phyloP scores from a whole-genome alignment of 2,888 invertebrate genomes.

The Drosophila mayaguana region DNA sequence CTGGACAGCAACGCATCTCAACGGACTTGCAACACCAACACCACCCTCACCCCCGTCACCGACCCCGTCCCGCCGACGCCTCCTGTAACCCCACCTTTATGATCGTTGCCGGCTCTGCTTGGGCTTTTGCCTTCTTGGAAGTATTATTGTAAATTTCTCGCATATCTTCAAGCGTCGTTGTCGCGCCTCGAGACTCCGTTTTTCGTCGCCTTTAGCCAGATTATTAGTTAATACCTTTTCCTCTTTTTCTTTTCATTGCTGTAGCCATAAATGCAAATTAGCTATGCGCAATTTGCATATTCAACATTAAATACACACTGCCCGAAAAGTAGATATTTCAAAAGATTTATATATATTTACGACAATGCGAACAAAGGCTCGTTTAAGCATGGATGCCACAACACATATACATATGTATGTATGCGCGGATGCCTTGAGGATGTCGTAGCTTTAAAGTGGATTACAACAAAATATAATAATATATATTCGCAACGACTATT shows the following conservation, averaged over 20 bases:
- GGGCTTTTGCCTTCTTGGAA: constrained; percentile 67
- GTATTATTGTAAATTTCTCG: constrained; percentile 81
- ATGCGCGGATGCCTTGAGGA: background rate
- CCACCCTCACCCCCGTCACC: background rate
- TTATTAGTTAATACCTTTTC: constrained; percentile 76
- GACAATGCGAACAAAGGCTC: constrained; percentile 7
- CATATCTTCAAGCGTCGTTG: constrained; percentile 71
- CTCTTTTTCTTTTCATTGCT: constrained; percentile 15
- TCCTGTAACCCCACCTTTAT: constrained; percentile 4
- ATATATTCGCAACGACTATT: background rate
- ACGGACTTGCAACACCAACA: constrained; percentile 27
- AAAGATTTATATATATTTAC: constrained; percentile 23
- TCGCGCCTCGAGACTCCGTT: constrained; percentile 40
- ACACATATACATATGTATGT: background rate
- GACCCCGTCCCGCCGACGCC: background rate
- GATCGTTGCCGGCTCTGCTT: constrained; percentile 61
- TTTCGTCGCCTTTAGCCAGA: constrained; percentile 51
- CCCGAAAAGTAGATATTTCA: constrained; percentile 21
- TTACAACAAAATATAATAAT: background rate
- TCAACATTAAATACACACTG: constrained; percentile 69
- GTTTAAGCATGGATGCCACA: background rate
- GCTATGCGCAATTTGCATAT: constrained; percentile 79
- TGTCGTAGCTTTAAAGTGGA: background rate
- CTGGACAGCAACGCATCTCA: constrained; percentile 61
- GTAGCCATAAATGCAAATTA: constrained; percentile 75